Conservation (phyloP, 2,113 vertebrate species). For the Alethe diademata region DNA sequence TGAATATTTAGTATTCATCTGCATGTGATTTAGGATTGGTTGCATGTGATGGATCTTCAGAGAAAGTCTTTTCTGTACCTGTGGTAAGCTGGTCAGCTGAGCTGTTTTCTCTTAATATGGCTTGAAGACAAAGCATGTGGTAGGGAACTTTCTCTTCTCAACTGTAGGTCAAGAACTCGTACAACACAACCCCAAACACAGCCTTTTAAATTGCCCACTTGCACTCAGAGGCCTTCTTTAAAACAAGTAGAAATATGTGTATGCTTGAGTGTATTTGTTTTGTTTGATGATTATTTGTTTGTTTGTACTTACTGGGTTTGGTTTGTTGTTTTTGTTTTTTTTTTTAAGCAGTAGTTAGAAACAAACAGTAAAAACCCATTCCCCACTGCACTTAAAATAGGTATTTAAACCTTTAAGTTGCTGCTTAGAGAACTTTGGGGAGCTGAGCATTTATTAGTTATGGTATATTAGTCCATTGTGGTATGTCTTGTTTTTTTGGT, state of each 20-base stretch:
- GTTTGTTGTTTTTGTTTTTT: neutral
- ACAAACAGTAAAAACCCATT: neutral
- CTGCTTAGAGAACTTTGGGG: neutral
- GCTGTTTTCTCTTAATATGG: neutral
- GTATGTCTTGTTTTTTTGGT: neutral
- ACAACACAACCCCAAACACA: neutral
- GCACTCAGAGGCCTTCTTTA: neutral
- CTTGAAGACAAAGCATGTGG: neutral
- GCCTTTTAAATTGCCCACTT: neutral
- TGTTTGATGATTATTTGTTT: neutral
- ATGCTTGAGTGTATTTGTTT: neutral
- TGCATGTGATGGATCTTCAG: neutral
- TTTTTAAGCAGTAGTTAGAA: neutral
- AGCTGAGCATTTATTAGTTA: neutral
- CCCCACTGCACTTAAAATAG: neutral
- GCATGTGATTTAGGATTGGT: neutral
- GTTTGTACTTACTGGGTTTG: neutral
- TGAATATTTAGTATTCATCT: neutral
- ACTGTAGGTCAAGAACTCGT: neutral
- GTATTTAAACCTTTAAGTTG: neutral
- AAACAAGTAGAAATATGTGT: neutral
- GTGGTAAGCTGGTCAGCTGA: neutral
- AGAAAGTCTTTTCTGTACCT: neutral
- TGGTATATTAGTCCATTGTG: neutral
- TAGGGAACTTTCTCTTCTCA: neutral